Evolutionary conservation across 2,888 invertebrate species (phyloP).

Genomic region (Ryuthela nishihirai): DNA sequence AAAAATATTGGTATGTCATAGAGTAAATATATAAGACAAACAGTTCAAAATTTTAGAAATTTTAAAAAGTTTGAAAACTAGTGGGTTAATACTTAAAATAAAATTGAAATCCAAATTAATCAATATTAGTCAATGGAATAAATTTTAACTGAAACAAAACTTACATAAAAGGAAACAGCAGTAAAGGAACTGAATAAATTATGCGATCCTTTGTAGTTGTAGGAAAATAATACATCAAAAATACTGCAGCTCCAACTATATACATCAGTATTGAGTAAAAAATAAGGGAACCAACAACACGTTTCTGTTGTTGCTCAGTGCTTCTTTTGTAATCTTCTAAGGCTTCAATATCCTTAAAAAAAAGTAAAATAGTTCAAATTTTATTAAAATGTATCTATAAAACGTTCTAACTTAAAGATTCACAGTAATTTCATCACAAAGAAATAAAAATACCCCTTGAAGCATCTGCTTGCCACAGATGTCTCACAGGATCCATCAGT

Average conservation of each 20-base stretch:
- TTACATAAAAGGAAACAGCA: constrained; percentile 80
- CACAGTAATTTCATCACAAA: no score
- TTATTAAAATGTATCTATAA: no score
- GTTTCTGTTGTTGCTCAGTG: constrained; percentile 75
- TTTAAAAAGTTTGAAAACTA: background rate
- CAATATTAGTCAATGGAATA: background rate
- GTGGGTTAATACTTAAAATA: background rate
- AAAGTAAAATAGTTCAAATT: no score
- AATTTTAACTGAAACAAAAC: constrained; percentile 49
- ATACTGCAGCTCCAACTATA: constrained; percentile 65
- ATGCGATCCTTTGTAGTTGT: constrained; percentile 68
- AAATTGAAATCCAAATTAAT: background rate
- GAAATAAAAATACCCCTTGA: no score
- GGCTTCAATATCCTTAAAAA: constrained; percentile 64
- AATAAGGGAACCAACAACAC: constrained; percentile 73
- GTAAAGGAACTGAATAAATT: constrained; percentile 70
- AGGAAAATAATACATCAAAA: constrained; percentile 77
- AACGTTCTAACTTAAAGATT: no score
- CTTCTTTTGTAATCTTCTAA: constrained; percentile 75
- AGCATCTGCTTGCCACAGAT: no score
- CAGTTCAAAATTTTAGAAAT: no score
- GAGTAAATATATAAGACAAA: no score
- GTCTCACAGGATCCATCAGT: no score
- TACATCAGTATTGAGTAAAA: constrained; percentile 57
- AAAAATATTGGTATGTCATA: no score